Base-by-base conservation (phyloP, 2,888 invertebrate species). In the Tenthredo livida region DNA sequence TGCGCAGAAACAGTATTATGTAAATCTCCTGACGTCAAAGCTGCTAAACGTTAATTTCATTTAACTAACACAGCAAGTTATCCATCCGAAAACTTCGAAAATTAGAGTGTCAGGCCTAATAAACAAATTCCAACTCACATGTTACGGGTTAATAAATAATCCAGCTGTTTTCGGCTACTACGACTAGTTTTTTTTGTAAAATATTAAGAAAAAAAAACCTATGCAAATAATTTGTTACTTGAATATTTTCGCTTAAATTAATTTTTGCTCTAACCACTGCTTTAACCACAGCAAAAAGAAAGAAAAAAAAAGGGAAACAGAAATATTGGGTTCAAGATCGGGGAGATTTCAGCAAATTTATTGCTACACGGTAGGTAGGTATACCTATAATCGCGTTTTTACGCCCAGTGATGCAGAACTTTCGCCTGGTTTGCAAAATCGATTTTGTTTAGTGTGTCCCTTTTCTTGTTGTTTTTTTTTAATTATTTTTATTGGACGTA, bases 21-120 rank as follows among this genome's bases (percentile, higher is more conserved):
- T 61, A 80, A 80, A 80, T 80, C 21, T 80, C 40, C 7, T 61
- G 80, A 80, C 80, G 80, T 80, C 58, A 80, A 47, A 25, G 29
- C 77, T 54, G 47, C 43, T 47, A 40, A 58, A 61, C 21, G 15
- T 50, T 50, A 29, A 25, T 77, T 80, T 80, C 10, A 78, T 78
- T 21, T 25, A 61, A 61, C 37, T 80, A 61, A 50, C 80, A 58
- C 80, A 61, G 80, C 61, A 40, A 61, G 61, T 80, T 54, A 77
- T 29, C 21, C 54, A 33, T 21, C 29, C 9, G 0, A 54, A 47
- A 77, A 25, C 50, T 77, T 25, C 1, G 50, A 77, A 29, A n/a
- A 54, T 54, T 50, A 0, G n/a, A 47, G 25, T 33, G 25, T 54
- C 54, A 25, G 50, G 29, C 17, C 33, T 29, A 15, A 77, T 47